Evolutionary conservation across 2,888 invertebrate genomes (phyloP), one percentile per base, ranked within the genome.

Genomic region (Harpagoxenus sublaevis): DNA sequence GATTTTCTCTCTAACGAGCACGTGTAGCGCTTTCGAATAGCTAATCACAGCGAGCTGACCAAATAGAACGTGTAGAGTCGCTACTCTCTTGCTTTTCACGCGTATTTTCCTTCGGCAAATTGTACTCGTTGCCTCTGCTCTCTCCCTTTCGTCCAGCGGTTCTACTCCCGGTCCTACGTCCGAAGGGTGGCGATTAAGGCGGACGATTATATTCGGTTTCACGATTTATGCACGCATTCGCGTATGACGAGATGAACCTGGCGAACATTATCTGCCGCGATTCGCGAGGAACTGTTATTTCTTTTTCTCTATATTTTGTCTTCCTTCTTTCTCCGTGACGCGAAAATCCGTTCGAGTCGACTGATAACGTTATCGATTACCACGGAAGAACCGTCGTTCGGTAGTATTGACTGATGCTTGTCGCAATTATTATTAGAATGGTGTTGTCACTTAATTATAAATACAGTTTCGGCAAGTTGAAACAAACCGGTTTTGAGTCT

Each of bases 101-200:
- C 45, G 28, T 66, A 53, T 51, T 55, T 60, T 48, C 5, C 12
- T 53, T 31, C 53, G 15, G 23, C 51, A 42, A 12, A 35, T 42
- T 55, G 75, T 9, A 51, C 35, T 48, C 60, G 74, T 60, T 70
- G 79, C 60, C 57, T 74, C 79, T 79, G 79, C 79, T 79, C 79
- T 74, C 79, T 79, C 79, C 23, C 75, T 74, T 74, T 74, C 57
- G 45, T 57, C 48, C 71, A 45, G n/a, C 35, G 73, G 2, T 31
- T 79, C 57, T 10, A 48, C 42, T 57, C 60, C 57, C 35, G 35
- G 35, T 35, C 5, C 35, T 35, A 35, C 35, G 6, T 60, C 42
- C 45, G 9, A 45, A 55, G 45, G 15, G 15, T 57, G 18, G 35
- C 48, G 75, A 48, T 48, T 35, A 9, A 48, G 4, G 39, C 12